Conservation (phyloP, 2,888 invertebrate genomes). For the Siphonodentalium dalli region DNA sequence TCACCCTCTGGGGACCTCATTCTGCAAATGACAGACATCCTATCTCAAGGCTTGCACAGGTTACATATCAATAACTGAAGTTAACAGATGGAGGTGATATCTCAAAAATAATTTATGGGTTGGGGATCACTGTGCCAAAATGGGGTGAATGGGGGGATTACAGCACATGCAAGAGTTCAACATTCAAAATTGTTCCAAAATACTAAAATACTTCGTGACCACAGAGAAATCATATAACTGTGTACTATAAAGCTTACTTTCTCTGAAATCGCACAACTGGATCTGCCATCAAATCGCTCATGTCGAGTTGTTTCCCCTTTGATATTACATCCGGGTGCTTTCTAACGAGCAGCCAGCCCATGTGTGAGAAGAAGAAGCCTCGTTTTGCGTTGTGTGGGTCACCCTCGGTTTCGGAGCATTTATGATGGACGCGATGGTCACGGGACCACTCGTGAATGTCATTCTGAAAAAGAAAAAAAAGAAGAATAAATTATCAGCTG, state of each 20-base stretch:
- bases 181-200: no score
- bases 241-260: constrained; percentile 71
- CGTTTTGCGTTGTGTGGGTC: constrained; percentile 67
- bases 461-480: constrained; percentile 61
- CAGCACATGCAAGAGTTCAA: no score
- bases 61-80: neutral
- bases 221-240: neutral
- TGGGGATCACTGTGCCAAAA: no score
- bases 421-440: constrained; percentile 67
- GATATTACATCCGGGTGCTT: constrained; percentile 89
- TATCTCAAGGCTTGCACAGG: no score
- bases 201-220: no score
- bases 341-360: constrained; percentile 87
- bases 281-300: constrained; percentile 81
- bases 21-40: no score
- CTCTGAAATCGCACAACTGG: constrained; percentile 83
- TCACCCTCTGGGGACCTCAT: no score
- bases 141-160: no score
- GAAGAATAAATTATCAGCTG: constrained; percentile 1
- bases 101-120: no score
- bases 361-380: constrained; percentile 95
- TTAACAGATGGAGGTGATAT: neutral
- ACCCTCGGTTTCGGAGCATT: constrained; percentile 66
- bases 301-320: constrained; percentile 75
- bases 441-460: constrained; percentile 66